phyloP scores from a whole-genome alignment of 2,888 invertebrate genomes.

The Pandemis cinnamomeana region DNA sequence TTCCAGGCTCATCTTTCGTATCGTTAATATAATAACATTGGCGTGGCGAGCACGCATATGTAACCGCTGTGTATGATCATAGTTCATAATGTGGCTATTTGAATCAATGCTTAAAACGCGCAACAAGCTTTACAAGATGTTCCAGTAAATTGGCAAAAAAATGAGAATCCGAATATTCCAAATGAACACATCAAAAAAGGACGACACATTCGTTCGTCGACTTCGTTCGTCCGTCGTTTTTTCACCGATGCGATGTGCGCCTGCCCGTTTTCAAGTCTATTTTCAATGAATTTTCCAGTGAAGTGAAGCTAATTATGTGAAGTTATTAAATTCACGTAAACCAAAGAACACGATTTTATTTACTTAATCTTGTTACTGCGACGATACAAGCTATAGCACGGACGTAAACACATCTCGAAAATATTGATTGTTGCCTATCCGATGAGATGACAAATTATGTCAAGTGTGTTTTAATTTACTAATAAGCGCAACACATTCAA shows the following conservation, averaged over 20 bases:
- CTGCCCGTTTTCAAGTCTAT: conserved; percentile 24
- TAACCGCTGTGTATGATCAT: no score
- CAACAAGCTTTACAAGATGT: not conserved
- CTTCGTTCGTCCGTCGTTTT: not conserved
- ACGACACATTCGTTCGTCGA: not conserved
- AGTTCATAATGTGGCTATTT: not conserved
- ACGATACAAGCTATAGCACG: conserved; percentile 5
- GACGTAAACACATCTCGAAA: conserved; percentile 47
- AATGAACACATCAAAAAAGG: not conserved
- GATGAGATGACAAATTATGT: conserved; percentile 66
- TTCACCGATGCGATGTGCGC: conserved; percentile 20
- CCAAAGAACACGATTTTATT: not conserved
- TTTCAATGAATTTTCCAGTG: conserved; percentile 28
- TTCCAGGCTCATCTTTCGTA: no score
- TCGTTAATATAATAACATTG: no score
- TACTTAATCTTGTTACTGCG: not conserved
- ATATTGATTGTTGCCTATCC: conserved; percentile 69
- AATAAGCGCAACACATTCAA: conserved; percentile 20
- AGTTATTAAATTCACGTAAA: conserved; percentile 4
- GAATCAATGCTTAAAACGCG: not conserved
- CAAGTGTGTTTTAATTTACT: conserved; percentile 57
- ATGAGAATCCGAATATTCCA: not conserved
- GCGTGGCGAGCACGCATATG: no score
- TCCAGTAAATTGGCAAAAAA: not conserved
- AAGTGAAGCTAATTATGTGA: conserved; percentile 34